Percentiles rank a stretch among this genome's conserved stretches.
Evolutionary conservation across 2,888 invertebrate genomes (phyloP).

Genomic region (Fragum whitleyi): DNA sequence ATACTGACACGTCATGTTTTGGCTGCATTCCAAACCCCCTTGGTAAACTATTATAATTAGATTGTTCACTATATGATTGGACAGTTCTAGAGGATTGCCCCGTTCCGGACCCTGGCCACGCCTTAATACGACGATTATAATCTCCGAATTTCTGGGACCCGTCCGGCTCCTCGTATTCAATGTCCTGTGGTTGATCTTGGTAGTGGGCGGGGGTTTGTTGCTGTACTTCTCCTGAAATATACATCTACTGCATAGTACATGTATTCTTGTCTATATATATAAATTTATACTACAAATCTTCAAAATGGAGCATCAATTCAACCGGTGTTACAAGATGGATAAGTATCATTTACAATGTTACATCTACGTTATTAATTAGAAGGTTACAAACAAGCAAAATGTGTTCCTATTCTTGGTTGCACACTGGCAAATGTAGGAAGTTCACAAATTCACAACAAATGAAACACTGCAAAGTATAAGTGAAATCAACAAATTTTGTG

Average conservation of each 20-base stretch:
- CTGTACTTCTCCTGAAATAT: conserved; percentile 15
- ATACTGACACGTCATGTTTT: conserved; percentile 14
- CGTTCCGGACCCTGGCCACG: conserved; percentile 65
- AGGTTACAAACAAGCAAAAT: neutral
- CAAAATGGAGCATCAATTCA: too few species aligned
- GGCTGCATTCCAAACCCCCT: conserved; percentile 41
- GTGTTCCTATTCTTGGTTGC: too few species aligned
- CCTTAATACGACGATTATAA: conserved; percentile 74
- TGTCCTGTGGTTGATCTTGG: conserved; percentile 12
- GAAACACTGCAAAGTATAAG: too few species aligned
- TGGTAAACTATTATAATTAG: conserved; percentile 59
- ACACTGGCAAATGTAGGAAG: too few species aligned
- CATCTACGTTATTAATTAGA: too few species aligned
- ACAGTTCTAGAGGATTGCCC: conserved; percentile 7
- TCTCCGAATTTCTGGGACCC: conserved; percentile 61
- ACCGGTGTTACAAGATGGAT: too few species aligned
- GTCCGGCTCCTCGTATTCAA: neutral
- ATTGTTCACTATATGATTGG: conserved; percentile 44
- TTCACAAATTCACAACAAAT: too few species aligned
- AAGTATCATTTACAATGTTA: too few species aligned
- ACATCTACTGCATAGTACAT: neutral
- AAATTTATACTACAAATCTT: neutral
- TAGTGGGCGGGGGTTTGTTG: neutral
- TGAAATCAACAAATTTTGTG: too few species aligned
- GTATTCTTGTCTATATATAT: neutral